Conservation (phyloP, 2,888 invertebrate species). For the Sinohyriopsis cumingii region DNA sequence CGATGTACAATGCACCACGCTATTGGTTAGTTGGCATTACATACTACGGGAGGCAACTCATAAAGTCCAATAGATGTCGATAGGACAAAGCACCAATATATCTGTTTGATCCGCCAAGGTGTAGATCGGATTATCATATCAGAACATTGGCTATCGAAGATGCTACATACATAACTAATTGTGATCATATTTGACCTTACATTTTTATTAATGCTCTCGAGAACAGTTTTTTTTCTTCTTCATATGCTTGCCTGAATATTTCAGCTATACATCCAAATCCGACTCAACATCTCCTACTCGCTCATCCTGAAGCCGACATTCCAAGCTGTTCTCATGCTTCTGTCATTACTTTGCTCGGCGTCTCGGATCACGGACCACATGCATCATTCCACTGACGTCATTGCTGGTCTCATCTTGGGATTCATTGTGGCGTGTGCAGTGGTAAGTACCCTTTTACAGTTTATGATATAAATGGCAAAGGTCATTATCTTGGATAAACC, state of each 20-base stretch:
- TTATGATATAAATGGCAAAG: not conserved
- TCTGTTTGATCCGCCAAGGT: too few relatives aligned
- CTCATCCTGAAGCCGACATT: slow-evolving; percentile 86
- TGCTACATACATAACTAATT: too few relatives aligned
- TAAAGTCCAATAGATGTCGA: too few relatives aligned
- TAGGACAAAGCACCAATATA: too few relatives aligned
- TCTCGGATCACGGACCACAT: slow-evolving; percentile 95
- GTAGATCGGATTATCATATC: too few relatives aligned
- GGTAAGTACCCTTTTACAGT: slow-evolving; percentile 37
- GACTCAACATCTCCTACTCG: slow-evolving; percentile 85
- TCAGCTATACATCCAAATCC: slow-evolving; percentile 87
- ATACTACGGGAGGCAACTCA: too few relatives aligned
- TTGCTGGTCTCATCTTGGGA: slow-evolving; percentile 80
- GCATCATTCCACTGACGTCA: slow-evolving; percentile 97
- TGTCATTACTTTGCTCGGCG: slow-evolving; percentile 77
- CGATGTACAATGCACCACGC: too few relatives aligned
- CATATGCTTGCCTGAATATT: not conserved
- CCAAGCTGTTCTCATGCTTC: slow-evolving; percentile 85
- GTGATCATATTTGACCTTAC: too few relatives aligned
- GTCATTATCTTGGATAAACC: too few relatives aligned
- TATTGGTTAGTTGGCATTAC: too few relatives aligned
- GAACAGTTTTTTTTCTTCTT: not conserved
- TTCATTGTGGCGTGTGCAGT: slow-evolving; percentile 67
- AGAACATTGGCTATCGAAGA: too few relatives aligned
- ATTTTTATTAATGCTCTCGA: not conserved